A percentile compares a stretch with the other conserved stretches of the same genome.
These are phyloP conservation scores for Coenobita brevimanus DNA, from an alignment of 1,140 invertebrate species.

Conservation along the genomic window DNA sequence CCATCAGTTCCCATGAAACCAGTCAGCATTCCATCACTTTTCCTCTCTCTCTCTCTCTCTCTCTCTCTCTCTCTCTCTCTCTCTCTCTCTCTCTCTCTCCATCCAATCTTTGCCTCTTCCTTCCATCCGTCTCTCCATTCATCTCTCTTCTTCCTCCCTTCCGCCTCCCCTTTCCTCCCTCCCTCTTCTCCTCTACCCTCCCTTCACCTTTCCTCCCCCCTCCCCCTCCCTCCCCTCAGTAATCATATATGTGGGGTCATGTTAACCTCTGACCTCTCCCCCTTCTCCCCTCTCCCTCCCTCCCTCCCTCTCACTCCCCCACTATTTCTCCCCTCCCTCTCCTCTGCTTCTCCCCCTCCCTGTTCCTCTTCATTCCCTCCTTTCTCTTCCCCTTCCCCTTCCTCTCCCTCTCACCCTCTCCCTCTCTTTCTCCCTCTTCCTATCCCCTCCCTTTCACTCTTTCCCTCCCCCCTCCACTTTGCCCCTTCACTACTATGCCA, in stretches of 20 bases:
- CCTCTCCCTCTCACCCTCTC: background rate
- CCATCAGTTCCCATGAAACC: background rate
- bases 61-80: background rate
- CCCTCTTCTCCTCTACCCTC: background rate
- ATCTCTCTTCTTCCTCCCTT: background rate
- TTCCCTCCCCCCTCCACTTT: background rate
- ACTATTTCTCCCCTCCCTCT: background rate
- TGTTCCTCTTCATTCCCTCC: background rate
- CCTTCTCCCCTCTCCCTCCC: background rate
- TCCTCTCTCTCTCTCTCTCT: background rate
- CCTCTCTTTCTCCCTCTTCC: background rate
- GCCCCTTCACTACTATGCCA: no score
- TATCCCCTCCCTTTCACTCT: background rate
- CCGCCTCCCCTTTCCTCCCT: background rate
- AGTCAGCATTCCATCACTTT: background rate
- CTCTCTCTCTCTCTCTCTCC: no score
- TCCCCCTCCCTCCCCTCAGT: background rate
- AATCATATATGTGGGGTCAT: no score
- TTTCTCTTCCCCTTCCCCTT: background rate
- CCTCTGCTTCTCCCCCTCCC: background rate
- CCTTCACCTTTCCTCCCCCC: no score
- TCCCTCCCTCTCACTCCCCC: background rate
- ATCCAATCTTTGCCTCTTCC: no score
- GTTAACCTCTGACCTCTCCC: no score
- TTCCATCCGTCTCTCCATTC: background rate